Conservation (phyloP, 2,797 vertebrate species). For the Acanthornis magna region DNA sequence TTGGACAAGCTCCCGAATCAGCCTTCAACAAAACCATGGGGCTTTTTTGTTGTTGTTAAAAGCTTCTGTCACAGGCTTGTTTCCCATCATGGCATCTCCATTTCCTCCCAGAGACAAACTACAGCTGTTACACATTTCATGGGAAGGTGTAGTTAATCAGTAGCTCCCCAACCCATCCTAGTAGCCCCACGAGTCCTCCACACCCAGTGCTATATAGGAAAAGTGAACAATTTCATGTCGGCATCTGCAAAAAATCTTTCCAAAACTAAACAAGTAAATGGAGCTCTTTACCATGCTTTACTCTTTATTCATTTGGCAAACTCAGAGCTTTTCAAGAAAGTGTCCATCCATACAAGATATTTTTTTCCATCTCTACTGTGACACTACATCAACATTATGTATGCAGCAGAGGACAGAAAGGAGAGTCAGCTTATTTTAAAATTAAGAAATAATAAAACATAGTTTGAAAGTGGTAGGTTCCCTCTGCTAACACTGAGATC, state of each 20-base stretch:
- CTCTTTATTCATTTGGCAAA: not conserved
- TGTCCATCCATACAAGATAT: not conserved
- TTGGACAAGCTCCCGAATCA: not conserved
- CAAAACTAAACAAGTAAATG: not conserved
- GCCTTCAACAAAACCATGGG: not conserved
- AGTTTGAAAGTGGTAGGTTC: not conserved
- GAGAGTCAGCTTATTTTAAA: not conserved
- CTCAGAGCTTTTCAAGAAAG: not conserved
- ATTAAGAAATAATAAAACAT: not conserved
- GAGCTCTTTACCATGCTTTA: not conserved
- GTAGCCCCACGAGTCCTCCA: not conserved
- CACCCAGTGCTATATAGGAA: not conserved
- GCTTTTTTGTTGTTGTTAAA: not conserved
- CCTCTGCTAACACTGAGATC: not conserved
- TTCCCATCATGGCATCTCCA: not conserved
- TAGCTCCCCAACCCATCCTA: not conserved
- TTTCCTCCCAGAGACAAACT: conserved; percentile 19
- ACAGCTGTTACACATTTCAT: not conserved
- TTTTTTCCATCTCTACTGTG: not conserved
- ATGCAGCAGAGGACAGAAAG: not conserved
- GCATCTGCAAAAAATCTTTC: not conserved
- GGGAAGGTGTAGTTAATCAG: not conserved
- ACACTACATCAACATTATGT: not conserved
- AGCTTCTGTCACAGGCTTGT: conserved; percentile 2
- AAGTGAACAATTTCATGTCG: not conserved